phyloP scores from a whole-genome alignment of 2,888 invertebrate species.

The Leptinotarsa haldemani region DNA sequence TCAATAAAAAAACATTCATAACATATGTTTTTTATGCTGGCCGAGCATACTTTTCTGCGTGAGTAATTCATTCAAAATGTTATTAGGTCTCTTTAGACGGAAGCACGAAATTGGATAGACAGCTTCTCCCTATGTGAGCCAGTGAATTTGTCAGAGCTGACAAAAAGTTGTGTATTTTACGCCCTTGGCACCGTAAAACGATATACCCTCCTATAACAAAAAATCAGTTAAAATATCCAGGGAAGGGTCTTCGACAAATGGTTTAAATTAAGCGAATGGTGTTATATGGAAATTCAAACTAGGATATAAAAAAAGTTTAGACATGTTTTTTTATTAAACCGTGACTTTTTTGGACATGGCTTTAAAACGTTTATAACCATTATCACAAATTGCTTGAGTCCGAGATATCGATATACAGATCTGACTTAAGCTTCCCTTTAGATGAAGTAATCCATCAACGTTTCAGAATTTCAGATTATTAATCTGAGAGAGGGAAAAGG shows the following conservation, averaged over 20 bases:
- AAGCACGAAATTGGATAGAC: slow-evolving; percentile 29
- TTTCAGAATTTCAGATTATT: no score
- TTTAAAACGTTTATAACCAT: not conserved
- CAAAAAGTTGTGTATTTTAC: slow-evolving; percentile 33
- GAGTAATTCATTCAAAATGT: slow-evolving; percentile 8
- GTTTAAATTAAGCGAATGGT: not conserved
- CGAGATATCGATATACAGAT: no score
- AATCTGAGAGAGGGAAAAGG: no score
- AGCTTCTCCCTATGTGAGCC: slow-evolving; percentile 26
- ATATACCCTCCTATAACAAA: slow-evolving; percentile 24
- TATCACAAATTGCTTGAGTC: no score
- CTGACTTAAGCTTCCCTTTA: no score
- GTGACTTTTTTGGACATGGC: not conserved
- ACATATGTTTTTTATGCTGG: not conserved
- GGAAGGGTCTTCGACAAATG: slow-evolving; percentile 22
- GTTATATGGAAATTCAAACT: not conserved
- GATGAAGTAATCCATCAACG: no score
- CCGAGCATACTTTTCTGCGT: not conserved
- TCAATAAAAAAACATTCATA: not conserved
- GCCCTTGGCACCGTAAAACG: slow-evolving; percentile 27
- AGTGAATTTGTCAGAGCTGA: slow-evolving; percentile 33
- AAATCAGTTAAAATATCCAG: slow-evolving; percentile 18
- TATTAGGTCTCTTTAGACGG: slow-evolving; percentile 30
- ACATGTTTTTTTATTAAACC: not conserved
- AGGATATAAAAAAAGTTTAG: not conserved